Evolutionary conservation across 2,113 vertebrate species (phyloP), one percentile per base, ranked within the genome.

Genomic region (Aldabrachelys gigantea): DNA sequence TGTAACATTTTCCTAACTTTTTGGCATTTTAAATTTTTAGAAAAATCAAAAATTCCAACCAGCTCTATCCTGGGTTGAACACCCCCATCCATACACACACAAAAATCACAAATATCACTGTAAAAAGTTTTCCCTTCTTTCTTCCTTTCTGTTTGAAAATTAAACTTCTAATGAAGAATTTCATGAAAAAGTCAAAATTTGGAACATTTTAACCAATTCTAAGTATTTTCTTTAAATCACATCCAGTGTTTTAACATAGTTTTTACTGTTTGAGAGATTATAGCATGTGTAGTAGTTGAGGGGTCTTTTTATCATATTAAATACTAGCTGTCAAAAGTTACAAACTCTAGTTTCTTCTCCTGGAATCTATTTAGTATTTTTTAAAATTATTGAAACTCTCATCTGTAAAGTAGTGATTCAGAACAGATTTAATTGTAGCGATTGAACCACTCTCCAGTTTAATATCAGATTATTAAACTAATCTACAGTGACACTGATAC

Each of bases 21-120:
- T 17, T 11, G n/a, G 35, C 49, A 52, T 52, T 53, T 62, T 17
- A 53, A 10, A 72, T 53, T 8, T 10, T 81, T n/a, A 10, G 80
- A 92, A 72, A 93, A 97, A 72, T 81, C 47, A 50, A 91, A 92
- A 95, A 89, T 85, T 93, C 84, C 88, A 96, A 94, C 59, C 94
- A 93, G 78, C 87, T 50, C 87, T 94, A 96, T 94, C 90, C 82
- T 94, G 96, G 91, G 35, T 85, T 90, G 95, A 96, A 94, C 90
- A 94, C 95, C 95, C 88, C 95, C 95, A 56, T 4, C 95, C 94
- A 93, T 50, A 89, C 92, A 87, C 94, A 87, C 13, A 65, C 93
- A 94, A 97, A 97, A 97, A 97, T 93, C 89, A 96, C 95, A 97
- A 96, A 96, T 95, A 96, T 95, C 95, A 94, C 95, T 96, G 93